phyloP scores from a whole-genome alignment of 1,140 invertebrate species.

The Brachionus rubens region DNA sequence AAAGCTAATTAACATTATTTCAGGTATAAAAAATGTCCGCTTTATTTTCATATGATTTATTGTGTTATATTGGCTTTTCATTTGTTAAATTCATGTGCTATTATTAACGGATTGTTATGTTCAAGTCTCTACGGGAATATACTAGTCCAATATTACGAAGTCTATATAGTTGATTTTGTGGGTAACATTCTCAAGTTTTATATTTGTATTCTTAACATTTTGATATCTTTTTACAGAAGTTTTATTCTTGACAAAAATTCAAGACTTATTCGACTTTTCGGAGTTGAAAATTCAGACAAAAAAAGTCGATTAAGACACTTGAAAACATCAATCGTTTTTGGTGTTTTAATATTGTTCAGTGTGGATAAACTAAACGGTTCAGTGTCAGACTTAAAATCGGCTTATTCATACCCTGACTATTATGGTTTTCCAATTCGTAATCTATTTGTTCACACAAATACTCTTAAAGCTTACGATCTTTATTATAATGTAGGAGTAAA shows the following conservation, averaged over 20 bases:
- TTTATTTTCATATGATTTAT: too few species aligned
- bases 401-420: neutral
- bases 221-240: neutral
- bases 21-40: too few species aligned
- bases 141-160: too few species aligned
- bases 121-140: too few species aligned
- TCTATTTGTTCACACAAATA: neutral
- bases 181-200: too few species aligned
- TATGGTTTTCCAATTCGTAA: neutral
- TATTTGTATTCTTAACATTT: neutral
- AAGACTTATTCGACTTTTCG: neutral
- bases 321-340: neutral
- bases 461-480: neutral
- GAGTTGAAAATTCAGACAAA: neutral
- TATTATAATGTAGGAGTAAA: neutral
- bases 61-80: too few species aligned
- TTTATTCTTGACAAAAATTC: neutral
- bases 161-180: too few species aligned
- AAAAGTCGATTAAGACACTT: neutral
- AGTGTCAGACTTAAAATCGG: neutral
- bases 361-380: neutral
- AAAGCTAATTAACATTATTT: too few species aligned
- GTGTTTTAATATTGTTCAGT: neutral
- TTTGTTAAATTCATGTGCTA: too few species aligned
- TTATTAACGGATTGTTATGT: too few species aligned